A percentile compares a stretch with the other conserved stretches of the same genome.
Conservation (phyloP, 2,797 vertebrate species). For the Megaceryle alcyon region DNA sequence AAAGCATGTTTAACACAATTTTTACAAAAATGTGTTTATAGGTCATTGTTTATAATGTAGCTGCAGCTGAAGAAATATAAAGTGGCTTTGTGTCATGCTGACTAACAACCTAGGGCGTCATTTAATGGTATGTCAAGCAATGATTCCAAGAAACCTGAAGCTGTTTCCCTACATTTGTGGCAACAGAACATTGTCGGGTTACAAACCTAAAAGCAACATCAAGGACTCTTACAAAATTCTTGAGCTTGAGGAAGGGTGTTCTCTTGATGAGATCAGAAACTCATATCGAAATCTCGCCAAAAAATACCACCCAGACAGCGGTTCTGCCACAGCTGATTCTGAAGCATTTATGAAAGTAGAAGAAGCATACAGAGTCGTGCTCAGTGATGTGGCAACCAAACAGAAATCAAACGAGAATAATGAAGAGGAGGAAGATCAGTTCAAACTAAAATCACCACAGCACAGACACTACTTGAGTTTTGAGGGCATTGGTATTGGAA, state of each 20-base stretch:
- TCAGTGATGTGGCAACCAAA: slow-evolving; percentile 77
- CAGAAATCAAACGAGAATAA: background rate
- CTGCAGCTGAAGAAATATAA: slow-evolving; percentile 4
- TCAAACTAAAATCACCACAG: slow-evolving; percentile 80
- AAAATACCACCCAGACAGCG: slow-evolving; percentile 91
- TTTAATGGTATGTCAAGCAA: background rate
- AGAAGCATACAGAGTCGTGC: slow-evolving; percentile 87
- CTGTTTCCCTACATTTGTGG: background rate
- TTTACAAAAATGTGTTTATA: slow-evolving; percentile 35
- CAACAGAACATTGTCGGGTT: slow-evolving; percentile 56
- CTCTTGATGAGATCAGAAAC: slow-evolving; percentile 83
- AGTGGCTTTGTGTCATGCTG: slow-evolving; percentile 15
- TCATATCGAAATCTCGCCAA: slow-evolving; percentile 89
- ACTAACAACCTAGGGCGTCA: slow-evolving; percentile 32
- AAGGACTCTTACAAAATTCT: slow-evolving; percentile 86
- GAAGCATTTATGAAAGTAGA: slow-evolving; percentile 86
- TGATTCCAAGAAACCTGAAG: slow-evolving; percentile 50
- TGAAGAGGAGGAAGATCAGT: slow-evolving; percentile 79
- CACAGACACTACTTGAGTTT: slow-evolving; percentile 95
- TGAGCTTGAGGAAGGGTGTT: slow-evolving; percentile 83
- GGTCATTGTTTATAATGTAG: slow-evolving; percentile 45
- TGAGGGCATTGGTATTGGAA: slow-evolving; percentile 91
- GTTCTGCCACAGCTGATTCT: slow-evolving; percentile 81
- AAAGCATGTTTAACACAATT: background rate
- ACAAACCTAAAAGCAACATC: slow-evolving; percentile 57